These are phyloP conservation scores for Rhombomys opimus DNA, from an alignment of 2,113 vertebrate genomes.

Conservation along the genomic window DNA sequence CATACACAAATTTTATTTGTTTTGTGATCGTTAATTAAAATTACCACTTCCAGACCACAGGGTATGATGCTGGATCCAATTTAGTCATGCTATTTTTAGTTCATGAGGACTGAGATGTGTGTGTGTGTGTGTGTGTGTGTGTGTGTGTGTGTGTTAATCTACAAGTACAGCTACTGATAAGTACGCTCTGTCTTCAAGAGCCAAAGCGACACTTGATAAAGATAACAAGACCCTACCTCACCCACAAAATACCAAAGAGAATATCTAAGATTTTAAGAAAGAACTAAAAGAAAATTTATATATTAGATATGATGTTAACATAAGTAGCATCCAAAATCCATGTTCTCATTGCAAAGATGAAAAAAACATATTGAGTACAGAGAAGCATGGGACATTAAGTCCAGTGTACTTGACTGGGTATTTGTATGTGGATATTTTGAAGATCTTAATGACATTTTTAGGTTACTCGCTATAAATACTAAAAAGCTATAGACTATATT, in stretches of 20 bases:
- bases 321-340: background rate
- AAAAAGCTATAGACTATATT: background rate
- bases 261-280: slow-evolving; percentile 13
- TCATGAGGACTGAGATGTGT: background rate
- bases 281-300: slow-evolving; percentile 3
- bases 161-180: background rate
- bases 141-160: slow-evolving; percentile 10
- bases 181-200: background rate
- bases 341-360: background rate
- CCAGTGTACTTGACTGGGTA: background rate
- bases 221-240: background rate
- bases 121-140: background rate
- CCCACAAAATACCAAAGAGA: background rate
- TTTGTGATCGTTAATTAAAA: slow-evolving; percentile 72
- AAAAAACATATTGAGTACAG: background rate
- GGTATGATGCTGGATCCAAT: slow-evolving; percentile 53
- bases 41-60: slow-evolving; percentile 62
- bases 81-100: slow-evolving; percentile 56
- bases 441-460: slow-evolving; percentile 17
- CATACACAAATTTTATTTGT: slow-evolving; percentile 62
- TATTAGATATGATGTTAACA: background rate
- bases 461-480: background rate
- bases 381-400: background rate
- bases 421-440: background rate
- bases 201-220: slow-evolving; percentile 8